Base-by-base conservation (phyloP, 2,797 vertebrate species). In the Pseudochirops cupreus region DNA sequence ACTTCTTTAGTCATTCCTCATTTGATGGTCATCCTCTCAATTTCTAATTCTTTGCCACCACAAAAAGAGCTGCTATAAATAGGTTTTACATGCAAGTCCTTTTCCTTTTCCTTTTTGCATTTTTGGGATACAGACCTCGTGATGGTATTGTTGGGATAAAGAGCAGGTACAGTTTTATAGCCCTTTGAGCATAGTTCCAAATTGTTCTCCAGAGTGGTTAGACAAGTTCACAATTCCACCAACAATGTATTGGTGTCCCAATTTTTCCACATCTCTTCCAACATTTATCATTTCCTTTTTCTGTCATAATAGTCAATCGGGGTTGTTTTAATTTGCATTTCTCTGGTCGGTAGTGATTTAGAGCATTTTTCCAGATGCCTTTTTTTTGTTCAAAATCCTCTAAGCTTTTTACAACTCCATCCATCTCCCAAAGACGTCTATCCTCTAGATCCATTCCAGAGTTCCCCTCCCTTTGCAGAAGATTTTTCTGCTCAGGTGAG, bases 331-430 rank as follows among this genome's bases (percentile, higher is more conserved):
- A 46, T 82, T 46, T 26, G 3, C 21, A 31, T 62, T 46, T 82
- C 18, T 82, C 39, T 82, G 26, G 6, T 46, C 39, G 46, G 24
- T 24, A 46, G 39, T 26, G 74, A 24, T 46, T 39, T 82, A 82
- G 74, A 82, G 3, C 7, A 82, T 82, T 82, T 82, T 74, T 82
- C 46, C 46, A 82, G n/a, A 46, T 82, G 39, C 11, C 39, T 46
- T 21, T 46, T 13, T 52, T 67, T 53, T 91, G 92, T 91, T 33
- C 91, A 91, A 94, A 89, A 10, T 24, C 87, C 92, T 94, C 95
- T 89, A 89, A 59, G 39, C 33, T 92, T 92, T 87, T n/a, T 28
- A 53, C 28, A 56, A 4, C 92, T 90, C 96, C 74, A 55, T 93
- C 97, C 89, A 90, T 94, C 74, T 82, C 74, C 74, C 74, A 74